Percentiles rank a stretch among this genome's conserved stretches.
These are phyloP conservation scores for Galleria mellonella DNA, from an alignment of 1,140 invertebrate genomes.

Conservation along the genomic window DNA sequence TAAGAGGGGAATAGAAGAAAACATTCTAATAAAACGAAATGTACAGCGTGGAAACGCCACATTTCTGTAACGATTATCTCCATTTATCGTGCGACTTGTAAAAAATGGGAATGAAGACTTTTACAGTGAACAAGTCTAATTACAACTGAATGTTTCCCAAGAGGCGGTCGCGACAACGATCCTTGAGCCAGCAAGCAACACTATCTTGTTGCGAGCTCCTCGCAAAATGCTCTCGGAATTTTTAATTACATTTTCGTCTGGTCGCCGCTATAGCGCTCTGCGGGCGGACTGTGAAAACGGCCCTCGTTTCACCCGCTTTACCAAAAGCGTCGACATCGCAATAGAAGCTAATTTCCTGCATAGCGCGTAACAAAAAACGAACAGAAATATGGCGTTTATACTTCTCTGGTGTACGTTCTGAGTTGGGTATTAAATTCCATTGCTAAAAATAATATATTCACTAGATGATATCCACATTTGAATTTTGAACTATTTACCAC, in stretches of 20 bases:
- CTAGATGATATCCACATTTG: background rate
- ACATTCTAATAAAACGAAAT: background rate
- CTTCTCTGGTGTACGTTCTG: constrained; percentile 16
- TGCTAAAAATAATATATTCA: constrained; percentile 19
- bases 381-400: constrained; percentile 54
- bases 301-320: constrained; percentile 66
- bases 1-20: background rate
- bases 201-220: constrained; percentile 67
- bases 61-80: constrained; percentile 13
- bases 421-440: constrained; percentile 27
- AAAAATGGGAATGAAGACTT: constrained; percentile 42
- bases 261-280: constrained; percentile 57
- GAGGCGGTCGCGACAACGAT: constrained; percentile 63
- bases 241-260: constrained; percentile 74
- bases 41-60: constrained; percentile 5
- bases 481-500: too few relatives aligned
- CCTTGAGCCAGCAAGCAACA: constrained; percentile 54
- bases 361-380: constrained; percentile 63
- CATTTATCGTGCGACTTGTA: constrained; percentile 8
- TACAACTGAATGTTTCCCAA: constrained; percentile 65
- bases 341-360: constrained; percentile 73
- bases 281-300: constrained; percentile 52
- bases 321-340: constrained; percentile 69
- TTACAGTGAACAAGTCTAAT: constrained; percentile 64
- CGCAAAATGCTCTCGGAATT: constrained; percentile 71